Percentiles rank a stretch among this genome's conserved stretches.
Evolutionary conservation across 2,888 invertebrate species (phyloP).

Genomic region (Drosophila paracracens): DNA sequence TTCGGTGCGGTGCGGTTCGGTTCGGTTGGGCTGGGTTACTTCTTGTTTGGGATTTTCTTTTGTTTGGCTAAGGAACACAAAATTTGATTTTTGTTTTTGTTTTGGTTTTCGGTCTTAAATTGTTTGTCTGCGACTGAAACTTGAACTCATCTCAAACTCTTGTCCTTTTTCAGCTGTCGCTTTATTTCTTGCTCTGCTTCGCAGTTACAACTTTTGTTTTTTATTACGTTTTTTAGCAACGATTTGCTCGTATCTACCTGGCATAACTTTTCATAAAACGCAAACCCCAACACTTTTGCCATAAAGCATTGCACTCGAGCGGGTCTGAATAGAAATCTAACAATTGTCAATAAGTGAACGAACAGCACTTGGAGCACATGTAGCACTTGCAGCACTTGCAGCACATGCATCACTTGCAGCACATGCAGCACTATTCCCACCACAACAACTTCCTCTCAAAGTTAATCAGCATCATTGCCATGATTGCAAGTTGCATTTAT

Average conservation of each 20-base stretch:
- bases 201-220: neutral
- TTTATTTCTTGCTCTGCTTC: neutral
- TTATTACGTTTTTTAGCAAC: neutral
- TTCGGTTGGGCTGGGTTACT: neutral
- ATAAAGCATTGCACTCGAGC: neutral
- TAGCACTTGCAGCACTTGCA: too few relatives aligned
- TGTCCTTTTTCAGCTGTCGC: neutral
- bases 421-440: neutral
- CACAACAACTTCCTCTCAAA: neutral
- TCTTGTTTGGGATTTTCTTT: neutral
- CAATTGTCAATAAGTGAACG: neutral
- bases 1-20: neutral
- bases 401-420: too few relatives aligned
- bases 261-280: neutral
- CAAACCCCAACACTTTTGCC: neutral
- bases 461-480: neutral
- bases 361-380: neutral
- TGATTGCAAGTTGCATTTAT: neutral
- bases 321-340: neutral
- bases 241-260: neutral
- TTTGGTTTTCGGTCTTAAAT: constrained; percentile 3
- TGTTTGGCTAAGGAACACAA: neutral
- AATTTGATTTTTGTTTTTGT: neutral
- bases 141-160: constrained; percentile 39
- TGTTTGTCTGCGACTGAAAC: constrained; percentile 39